Evolutionary conservation across 1,140 invertebrate genomes (phyloP).

Genomic region (Leptestheria dahalacensis): DNA sequence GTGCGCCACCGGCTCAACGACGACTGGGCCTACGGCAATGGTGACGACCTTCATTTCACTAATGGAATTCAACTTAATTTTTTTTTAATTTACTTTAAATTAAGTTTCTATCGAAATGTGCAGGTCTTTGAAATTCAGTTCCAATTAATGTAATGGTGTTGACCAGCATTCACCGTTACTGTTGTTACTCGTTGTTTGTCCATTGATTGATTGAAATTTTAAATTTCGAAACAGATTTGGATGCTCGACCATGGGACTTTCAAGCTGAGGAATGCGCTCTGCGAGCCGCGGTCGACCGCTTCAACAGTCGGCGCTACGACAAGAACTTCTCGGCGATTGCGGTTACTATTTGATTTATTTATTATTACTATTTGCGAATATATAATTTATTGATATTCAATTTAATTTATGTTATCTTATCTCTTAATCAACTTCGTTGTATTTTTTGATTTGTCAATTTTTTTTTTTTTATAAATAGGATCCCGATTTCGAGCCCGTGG

Average conservation of each 20-base stretch:
- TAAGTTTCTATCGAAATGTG: no score
- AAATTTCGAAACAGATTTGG: slow-evolving; percentile 51
- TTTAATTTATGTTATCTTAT: no score
- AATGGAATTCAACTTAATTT: no score
- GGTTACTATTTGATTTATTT: slow-evolving; percentile 15
- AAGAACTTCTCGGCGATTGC: slow-evolving; percentile 20
- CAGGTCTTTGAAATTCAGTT: neutral
- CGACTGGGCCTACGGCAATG: slow-evolving; percentile 99
- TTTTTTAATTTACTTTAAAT: no score
- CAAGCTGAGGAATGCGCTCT: slow-evolving; percentile 94
- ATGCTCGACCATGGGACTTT: slow-evolving; percentile 95
- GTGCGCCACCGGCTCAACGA: slow-evolving; percentile 88
- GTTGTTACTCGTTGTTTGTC: slow-evolving; percentile 8
- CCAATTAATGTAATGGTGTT: neutral
- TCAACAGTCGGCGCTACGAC: slow-evolving; percentile 81
- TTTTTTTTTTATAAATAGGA: slow-evolving; percentile 29
- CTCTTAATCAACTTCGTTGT: no score
- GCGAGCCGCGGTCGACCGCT: slow-evolving; percentile 81
- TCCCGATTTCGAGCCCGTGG: slow-evolving; percentile 66
- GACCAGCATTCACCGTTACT: neutral
- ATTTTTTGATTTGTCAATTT: no score
- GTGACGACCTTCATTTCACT: no score
- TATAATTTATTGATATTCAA: neutral
- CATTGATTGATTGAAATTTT: neutral
- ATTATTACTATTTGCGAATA: slow-evolving; percentile 5